Conservation (phyloP, 2,888 invertebrate species). For the Tupiocoris notatus region DNA sequence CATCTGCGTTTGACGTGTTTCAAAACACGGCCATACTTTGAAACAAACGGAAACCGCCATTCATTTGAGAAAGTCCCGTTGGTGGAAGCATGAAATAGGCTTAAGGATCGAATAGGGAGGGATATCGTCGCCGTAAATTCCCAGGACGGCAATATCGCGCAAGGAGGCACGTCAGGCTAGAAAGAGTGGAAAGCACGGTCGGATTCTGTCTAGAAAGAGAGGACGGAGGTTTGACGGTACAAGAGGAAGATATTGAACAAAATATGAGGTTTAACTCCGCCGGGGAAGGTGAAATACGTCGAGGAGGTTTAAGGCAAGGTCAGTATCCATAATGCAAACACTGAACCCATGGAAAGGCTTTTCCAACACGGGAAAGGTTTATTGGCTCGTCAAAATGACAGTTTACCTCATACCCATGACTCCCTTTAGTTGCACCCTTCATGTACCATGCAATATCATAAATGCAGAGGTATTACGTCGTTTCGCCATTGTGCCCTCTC, state of each 20-base stretch:
- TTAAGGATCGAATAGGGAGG: not conserved
- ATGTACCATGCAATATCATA: not conserved
- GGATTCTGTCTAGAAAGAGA: not conserved
- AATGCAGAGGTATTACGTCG: slow-evolving; percentile 11
- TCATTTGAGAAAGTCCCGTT: too few relatives aligned
- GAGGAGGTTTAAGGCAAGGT: slow-evolving; percentile 18
- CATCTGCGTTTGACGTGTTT: too few relatives aligned
- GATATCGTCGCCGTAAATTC: not conserved
- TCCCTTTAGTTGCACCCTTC: not conserved
- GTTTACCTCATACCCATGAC: slow-evolving; percentile 1
- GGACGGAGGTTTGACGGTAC: not conserved
- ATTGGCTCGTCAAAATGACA: slow-evolving; percentile 41
- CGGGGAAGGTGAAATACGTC: slow-evolving; percentile 11
- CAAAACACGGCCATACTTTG: too few relatives aligned
- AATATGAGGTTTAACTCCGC: slow-evolving; percentile 30
- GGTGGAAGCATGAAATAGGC: not conserved
- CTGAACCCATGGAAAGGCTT: not conserved
- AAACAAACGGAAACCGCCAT: too few relatives aligned
- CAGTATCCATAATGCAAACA: slow-evolving; percentile 42
- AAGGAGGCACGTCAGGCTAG: not conserved
- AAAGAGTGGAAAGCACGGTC: not conserved
- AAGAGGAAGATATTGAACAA: not conserved
- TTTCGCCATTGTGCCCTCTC: not conserved
- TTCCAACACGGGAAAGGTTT: slow-evolving; percentile 18
- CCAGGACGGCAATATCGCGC: not conserved